Evolutionary conservation across 2,797 vertebrate species (phyloP).

Genomic region (Okamejei kenojei): DNA sequence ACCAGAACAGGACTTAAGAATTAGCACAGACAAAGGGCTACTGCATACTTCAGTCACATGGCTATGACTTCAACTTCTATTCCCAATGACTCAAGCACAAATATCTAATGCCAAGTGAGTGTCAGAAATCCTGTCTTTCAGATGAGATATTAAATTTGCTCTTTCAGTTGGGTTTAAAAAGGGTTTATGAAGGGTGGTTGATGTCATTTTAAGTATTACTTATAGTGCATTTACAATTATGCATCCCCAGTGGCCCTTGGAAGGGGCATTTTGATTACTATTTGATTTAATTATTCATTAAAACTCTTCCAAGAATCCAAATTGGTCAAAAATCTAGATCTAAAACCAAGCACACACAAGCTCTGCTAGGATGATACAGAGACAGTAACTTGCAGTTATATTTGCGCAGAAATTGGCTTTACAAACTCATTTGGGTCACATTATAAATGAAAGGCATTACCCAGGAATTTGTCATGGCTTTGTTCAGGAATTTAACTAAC

Average conservation of each 20-base stretch:
- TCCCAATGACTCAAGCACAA: no score
- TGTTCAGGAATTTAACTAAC: background rate
- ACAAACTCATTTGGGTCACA: background rate
- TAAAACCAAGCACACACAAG: background rate
- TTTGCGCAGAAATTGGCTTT: background rate
- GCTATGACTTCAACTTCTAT: no score
- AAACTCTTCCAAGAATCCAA: background rate
- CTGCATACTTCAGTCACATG: no score
- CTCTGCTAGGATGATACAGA: background rate
- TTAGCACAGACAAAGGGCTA: no score
- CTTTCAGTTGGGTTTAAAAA: background rate
- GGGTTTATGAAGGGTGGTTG: background rate
- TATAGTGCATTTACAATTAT: no score
- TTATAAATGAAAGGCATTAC: background rate
- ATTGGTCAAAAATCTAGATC: background rate
- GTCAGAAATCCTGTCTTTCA: no score
- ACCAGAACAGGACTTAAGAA: background rate
- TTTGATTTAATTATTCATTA: background rate
- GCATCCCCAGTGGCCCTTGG: background rate
- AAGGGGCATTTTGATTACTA: background rate
- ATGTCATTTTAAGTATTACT: no score
- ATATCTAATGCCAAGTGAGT: no score
- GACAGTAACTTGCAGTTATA: background rate
- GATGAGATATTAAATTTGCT: no score
- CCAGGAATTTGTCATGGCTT: background rate